These are phyloP conservation scores for Nemapogon koenigi DNA, from an alignment of 2,888 invertebrate genomes.

Conservation along the genomic window DNA sequence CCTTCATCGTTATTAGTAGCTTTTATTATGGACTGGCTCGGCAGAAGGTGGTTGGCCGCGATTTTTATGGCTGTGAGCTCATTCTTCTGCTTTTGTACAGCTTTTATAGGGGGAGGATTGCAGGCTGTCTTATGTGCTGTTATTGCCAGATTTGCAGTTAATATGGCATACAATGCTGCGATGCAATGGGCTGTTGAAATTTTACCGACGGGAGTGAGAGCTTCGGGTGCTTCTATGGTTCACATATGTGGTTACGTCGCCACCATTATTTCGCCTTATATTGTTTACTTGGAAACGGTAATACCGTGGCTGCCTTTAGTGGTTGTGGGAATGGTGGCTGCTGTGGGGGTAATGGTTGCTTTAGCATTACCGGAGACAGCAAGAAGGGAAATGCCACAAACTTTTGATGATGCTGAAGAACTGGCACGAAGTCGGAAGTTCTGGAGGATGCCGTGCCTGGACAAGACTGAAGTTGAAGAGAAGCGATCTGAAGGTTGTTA, in stretches of 20 bases:
- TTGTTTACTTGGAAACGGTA: conserved; percentile 35
- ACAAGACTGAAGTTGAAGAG: conserved; percentile 14
- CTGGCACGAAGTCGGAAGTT: conserved; percentile 27
- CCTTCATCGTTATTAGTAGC: conserved; percentile 35
- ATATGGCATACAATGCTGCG: conserved; percentile 30
- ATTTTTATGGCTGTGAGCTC: conserved; percentile 21
- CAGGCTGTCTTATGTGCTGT: conserved; percentile 36
- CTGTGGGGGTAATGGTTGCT: conserved; percentile 24
- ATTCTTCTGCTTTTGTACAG: conserved; percentile 30
- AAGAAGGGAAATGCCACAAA: conserved; percentile 38
- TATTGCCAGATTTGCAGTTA: conserved; percentile 34
- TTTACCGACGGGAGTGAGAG: conserved; percentile 39
- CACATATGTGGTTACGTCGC: conserved; percentile 37
- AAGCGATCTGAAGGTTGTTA: neutral
- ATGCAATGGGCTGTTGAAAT: conserved; percentile 43
- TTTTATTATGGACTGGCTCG: conserved; percentile 33
- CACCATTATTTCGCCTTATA: conserved; percentile 36
- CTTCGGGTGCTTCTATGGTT: conserved; percentile 32
- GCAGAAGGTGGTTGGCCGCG: conserved; percentile 32
- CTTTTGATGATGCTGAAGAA: conserved; percentile 40
- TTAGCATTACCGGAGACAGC: conserved; percentile 41
- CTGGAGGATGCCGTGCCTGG: conserved; percentile 32
- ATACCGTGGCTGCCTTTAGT: conserved; percentile 34
- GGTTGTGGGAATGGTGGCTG: conserved; percentile 26
- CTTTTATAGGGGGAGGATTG: conserved; percentile 29